Percentiles rank a stretch among this genome's conserved stretches.
Conservation (phyloP, 1,140 invertebrate species). For the Oryctes rhinoceros region DNA sequence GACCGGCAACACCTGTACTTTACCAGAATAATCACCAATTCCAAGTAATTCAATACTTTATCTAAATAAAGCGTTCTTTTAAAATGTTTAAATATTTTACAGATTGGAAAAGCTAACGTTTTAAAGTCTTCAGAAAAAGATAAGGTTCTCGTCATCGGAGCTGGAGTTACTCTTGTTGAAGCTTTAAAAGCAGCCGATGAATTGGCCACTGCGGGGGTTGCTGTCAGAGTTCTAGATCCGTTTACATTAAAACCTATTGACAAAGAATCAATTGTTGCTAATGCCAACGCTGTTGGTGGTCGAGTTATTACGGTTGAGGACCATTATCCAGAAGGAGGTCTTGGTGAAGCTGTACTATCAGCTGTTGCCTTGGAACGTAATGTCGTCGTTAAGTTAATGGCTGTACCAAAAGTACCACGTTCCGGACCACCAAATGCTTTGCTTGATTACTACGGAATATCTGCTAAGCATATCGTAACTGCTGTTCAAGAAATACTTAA, state of each 20-base stretch:
- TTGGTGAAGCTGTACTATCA: conserved; percentile 90
- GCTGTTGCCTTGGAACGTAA: conserved; percentile 78
- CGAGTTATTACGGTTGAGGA: conserved; percentile 92
- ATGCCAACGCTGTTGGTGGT: conserved; percentile 81
- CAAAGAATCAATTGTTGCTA: conserved; percentile 72
- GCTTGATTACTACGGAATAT: conserved; percentile 90
- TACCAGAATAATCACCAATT: conserved; percentile 91
- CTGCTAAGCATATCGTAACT: conserved; percentile 51
- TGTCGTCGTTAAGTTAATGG: conserved; percentile 81
- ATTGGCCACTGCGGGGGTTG: conserved; percentile 73
- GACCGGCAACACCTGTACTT: conserved; percentile 84
- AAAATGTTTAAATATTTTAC: conserved; percentile 47
- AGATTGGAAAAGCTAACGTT: conserved; percentile 82
- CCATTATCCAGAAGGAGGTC: conserved; percentile 91
- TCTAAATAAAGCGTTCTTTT: conserved; percentile 31
- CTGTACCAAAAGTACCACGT: conserved; percentile 85
- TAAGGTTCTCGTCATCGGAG: conserved; percentile 83
- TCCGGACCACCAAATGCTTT: conserved; percentile 87
- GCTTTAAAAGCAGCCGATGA: conserved; percentile 83
- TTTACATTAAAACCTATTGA: conserved; percentile 96
- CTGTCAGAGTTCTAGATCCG: conserved; percentile 83
- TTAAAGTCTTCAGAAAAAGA: conserved; percentile 77
- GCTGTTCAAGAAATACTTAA: not conserved
- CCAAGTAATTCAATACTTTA: conserved; percentile 64
- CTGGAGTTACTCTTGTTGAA: conserved; percentile 90